Evolutionary conservation across 2,888 invertebrate genomes (phyloP).

Genomic region (Metalampra italica): DNA sequence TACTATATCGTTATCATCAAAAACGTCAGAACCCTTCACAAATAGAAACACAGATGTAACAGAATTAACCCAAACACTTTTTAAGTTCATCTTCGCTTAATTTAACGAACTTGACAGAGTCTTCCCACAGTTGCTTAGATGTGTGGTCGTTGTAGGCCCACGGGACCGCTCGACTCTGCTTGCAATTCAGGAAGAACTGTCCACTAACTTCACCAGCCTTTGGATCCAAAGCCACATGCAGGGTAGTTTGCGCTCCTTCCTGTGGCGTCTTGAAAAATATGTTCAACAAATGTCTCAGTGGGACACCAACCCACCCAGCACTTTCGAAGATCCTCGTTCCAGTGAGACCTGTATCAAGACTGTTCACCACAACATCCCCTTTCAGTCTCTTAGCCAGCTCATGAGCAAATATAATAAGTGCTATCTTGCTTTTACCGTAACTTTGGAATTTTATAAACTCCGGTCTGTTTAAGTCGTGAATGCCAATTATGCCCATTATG

Average conservation of each 20-base stretch:
- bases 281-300: constrained; percentile 80
- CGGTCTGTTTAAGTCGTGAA: constrained; percentile 81
- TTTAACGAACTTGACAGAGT: constrained; percentile 83
- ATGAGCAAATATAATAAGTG: constrained; percentile 83
- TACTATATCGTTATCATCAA: no score
- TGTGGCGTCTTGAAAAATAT: constrained; percentile 85
- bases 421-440: constrained; percentile 84
- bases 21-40: no score
- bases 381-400: constrained; percentile 84
- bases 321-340: constrained; percentile 85
- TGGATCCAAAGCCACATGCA: constrained; percentile 85
- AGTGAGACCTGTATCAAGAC: constrained; percentile 91
- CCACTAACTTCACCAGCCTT: constrained; percentile 83
- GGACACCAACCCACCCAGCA: constrained; percentile 63
- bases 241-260: constrained; percentile 89
- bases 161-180: constrained; percentile 76
- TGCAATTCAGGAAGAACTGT: constrained; percentile 88
- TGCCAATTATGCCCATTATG: constrained; percentile 77
- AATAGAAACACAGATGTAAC: no score
- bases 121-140: constrained; percentile 88
- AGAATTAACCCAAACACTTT: not conserved
- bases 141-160: constrained; percentile 81
- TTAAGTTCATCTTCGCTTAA: constrained; percentile 80
- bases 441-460: constrained; percentile 70
- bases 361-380: constrained; percentile 85